Conservation (phyloP, 2,113 vertebrate genomes). For the Panurus biarmicus region DNA sequence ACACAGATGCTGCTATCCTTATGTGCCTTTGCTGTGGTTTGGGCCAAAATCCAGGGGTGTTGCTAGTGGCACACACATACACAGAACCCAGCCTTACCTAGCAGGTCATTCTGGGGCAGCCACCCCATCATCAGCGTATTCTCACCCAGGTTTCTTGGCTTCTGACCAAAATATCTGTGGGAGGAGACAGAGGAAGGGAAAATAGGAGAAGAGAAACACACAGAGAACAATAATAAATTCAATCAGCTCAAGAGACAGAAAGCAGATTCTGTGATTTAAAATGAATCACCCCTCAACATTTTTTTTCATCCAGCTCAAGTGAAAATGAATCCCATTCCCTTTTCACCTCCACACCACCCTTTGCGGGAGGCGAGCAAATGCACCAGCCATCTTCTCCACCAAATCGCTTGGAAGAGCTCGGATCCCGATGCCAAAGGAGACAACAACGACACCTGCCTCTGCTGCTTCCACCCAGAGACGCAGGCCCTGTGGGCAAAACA, state of each 20-base stretch:
- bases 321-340: background rate
- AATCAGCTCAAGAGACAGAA: background rate
- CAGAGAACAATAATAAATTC: background rate
- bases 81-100: slow-evolving; percentile 37
- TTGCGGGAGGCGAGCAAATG: slow-evolving; percentile 40
- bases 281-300: background rate
- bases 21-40: background rate
- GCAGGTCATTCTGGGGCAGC: slow-evolving; percentile 61
- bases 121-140: slow-evolving; percentile 56
- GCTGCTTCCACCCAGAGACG: slow-evolving; percentile 61
- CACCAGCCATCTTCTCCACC: slow-evolving; percentile 59
- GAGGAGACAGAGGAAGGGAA: background rate
- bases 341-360: slow-evolving; percentile 62
- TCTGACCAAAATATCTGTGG: slow-evolving; percentile 56
- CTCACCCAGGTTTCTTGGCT: slow-evolving; percentile 51
- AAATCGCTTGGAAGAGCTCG: slow-evolving; percentile 11
- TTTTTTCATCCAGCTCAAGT: background rate
- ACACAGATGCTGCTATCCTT: background rate
- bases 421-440: slow-evolving; percentile 63
- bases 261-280: background rate
- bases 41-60: background rate
- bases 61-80: background rate
- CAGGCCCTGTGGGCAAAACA: slow-evolving; percentile 38
- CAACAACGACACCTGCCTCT: slow-evolving; percentile 45
- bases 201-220: background rate